A percentile compares a stretch with the other conserved stretches of the same genome.
These are phyloP conservation scores for Corticium candelabrum DNA, from an alignment of 37 sponge, comb jelly and placozoan genomes.

Conservation along the genomic window DNA sequence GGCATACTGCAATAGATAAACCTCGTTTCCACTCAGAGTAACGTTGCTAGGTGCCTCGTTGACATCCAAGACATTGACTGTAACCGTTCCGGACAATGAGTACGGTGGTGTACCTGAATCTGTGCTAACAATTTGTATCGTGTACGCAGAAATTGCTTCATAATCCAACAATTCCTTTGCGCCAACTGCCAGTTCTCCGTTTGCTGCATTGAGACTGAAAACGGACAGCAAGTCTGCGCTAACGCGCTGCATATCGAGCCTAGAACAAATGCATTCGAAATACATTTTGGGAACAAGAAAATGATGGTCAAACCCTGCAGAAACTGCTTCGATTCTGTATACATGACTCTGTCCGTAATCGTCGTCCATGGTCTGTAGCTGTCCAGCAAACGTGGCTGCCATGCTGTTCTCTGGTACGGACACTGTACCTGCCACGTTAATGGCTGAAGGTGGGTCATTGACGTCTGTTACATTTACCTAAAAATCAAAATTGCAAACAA, in stretches of 20 bases:
- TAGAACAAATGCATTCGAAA: no score
- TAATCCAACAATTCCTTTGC: background rate
- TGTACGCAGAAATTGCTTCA: background rate
- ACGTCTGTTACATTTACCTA: background rate
- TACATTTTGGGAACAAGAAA: no score
- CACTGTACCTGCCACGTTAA: background rate
- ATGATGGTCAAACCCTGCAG: no score
- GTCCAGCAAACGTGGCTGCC: background rate
- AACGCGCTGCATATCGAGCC: no score
- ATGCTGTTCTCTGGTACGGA: background rate
- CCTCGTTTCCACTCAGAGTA: background rate
- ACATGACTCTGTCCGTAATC: background rate
- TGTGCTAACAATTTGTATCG: background rate
- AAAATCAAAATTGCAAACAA: no score
- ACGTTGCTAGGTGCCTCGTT: background rate
- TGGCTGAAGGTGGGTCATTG: background rate
- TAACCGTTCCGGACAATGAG: background rate
- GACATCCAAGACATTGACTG: background rate
- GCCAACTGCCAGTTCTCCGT: background rate
- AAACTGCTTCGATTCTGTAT: background rate
- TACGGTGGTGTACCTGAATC: background rate
- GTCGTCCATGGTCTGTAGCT: background rate
- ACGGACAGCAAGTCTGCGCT: no score
- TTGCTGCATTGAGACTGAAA: no score
- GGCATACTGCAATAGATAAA: background rate